A percentile compares a stretch with the other conserved stretches of the same genome.
Evolutionary conservation across 2,888 invertebrate species (phyloP).

Genomic region (Ischnura elegans): DNA sequence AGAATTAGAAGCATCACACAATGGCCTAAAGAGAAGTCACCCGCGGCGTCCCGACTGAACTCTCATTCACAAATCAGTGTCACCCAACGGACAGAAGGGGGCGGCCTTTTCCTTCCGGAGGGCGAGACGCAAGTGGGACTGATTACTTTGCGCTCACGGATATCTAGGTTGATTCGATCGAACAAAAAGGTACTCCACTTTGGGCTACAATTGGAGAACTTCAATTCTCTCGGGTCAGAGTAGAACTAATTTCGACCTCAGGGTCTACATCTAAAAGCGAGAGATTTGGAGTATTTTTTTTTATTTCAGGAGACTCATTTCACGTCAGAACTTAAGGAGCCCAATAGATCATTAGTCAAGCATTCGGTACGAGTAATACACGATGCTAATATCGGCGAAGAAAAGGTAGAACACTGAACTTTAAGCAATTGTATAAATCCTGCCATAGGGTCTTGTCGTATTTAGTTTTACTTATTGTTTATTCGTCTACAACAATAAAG

Average conservation of each 20-base stretch:
- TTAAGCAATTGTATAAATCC: no score
- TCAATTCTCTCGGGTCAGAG: neutral
- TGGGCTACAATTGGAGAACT: neutral
- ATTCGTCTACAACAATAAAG: no score
- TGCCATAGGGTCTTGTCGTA: no score
- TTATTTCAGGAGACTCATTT: no score
- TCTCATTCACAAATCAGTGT: constrained; percentile 46
- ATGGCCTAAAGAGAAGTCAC: neutral
- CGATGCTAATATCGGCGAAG: no score
- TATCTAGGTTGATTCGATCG: neutral
- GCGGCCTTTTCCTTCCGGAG: constrained; percentile 32
- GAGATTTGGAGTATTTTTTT: no score
- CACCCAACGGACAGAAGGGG: neutral
- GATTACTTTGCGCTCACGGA: neutral
- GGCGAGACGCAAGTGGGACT: neutral
- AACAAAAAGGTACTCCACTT: neutral
- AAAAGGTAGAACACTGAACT: no score
- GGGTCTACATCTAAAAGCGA: neutral
- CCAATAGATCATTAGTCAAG: no score
- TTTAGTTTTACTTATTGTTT: no score
- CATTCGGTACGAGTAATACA: no score
- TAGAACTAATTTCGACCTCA: neutral
- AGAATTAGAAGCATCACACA: neutral
- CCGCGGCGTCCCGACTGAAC: neutral
- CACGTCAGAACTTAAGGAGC: no score